Base-by-base conservation (phyloP, 2,797 vertebrate genomes). In the Sciurus carolinensis region DNA sequence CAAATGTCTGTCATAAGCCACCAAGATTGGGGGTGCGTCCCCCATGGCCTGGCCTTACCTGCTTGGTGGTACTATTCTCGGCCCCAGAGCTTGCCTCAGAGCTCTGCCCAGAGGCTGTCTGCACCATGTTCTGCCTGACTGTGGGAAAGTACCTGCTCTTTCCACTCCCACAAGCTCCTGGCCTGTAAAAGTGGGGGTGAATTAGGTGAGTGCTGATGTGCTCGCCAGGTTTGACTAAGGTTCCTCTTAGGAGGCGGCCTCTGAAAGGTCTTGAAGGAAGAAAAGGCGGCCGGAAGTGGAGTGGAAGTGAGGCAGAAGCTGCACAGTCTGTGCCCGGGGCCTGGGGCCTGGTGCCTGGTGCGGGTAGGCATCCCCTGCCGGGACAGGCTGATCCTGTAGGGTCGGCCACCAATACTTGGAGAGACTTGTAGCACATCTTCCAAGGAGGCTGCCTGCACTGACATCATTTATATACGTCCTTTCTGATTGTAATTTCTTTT, bases 391-490 rank as follows among this genome's bases (percentile, higher is more conserved):
- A 67, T 44, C 44, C 44, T 12, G 11, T 3, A 36, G 77, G 28
- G 39, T 72, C 36, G 69, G 71, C 26, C n/a, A 1, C 1, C 1
- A 26, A n/a, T 62, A 13, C 18, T 3, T 28, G 13, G 44, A 84
- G 54, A 39, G 47, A 52, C 26, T 5, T 24, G 42, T 50, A 9
- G 42, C 1, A 22, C 1, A 7, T 30, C 57, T 36, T 36, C 44
- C 1, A 7, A 17, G 14, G 44, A 76, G 57, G 82, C 69, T 30
- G 52, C 33, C 52, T 87, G 22, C 50, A 90, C 42, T 80, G 13
- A 7, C 0, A 0, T 7, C 0, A 0, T 5, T 5, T 36, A 12
- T 4, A 39, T 17, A 28, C 28, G 47, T 62, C 26, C 73, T 50
- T 1, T 44, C 42, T 81, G 17, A 26, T 42, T 73, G 44, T 66